Evolutionary conservation across 2,797 vertebrate genomes (phyloP), one percentile per base, ranked within the genome.

Genomic region (Bufotes viridis): DNA sequence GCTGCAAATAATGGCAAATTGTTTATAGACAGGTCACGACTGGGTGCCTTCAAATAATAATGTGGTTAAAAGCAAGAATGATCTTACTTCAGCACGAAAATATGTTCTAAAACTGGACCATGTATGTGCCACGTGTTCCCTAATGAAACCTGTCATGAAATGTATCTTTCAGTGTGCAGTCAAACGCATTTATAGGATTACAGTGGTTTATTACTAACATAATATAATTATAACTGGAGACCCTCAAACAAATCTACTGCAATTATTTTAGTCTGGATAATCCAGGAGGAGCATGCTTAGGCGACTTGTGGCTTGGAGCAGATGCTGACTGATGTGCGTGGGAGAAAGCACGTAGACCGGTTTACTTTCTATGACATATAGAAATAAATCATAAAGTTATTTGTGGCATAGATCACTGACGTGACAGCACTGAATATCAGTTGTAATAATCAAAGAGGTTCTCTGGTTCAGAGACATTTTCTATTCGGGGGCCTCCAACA

Each of bases 181-280:
- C 60, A 65, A 65, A 42, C 17, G 6, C 80, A 81, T 65, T 81
- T 65, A 82, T 67, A 49, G 80, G 80, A 82, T 82, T 82, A 80
- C 17, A 1, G 78, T 11, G 80, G 80, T 67, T 65, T 82, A 82
- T 24, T 42, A 22, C 80, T 67, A 67, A 67, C 80, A 82, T 82
- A 60, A 80, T 80, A 80, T 58, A 67, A 63, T 53, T 82, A 65
- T 65, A 67, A 65, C 9, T 34, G 13, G 51, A 67, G 80, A 67
- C 80, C 61, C 80, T 42, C 49, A 49, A 24, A 82, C 22, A 34
- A 67, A 82, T 51, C 18, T 34, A 82, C 29, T 63, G 61, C 80
- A 65, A 51, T 82, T 82, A 65, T 53, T 24, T n/a, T 18, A 82
- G 58, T 17, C 80, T 67, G 0, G 61, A 17, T 53, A 82, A 82